A percentile compares a stretch with the other conserved stretches of the same genome.
Evolutionary conservation across 2,888 invertebrate species (phyloP).

Genomic region (Protophormia terraenovae): DNA sequence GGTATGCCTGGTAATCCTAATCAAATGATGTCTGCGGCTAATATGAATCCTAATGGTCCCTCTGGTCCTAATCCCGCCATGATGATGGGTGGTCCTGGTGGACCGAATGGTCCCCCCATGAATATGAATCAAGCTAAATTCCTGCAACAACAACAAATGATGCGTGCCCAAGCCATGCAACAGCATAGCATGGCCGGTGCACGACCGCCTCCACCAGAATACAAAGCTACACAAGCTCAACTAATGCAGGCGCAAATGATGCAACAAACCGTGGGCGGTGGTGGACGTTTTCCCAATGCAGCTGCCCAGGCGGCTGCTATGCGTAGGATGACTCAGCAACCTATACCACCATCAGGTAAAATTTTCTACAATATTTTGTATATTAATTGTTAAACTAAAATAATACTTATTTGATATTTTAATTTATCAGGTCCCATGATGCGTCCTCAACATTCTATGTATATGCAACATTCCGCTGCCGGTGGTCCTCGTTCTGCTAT

Average conservation of each 20-base stretch:
- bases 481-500: constrained; percentile 77
- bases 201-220: constrained; percentile 92
- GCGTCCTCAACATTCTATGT: constrained; percentile 84
- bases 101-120: constrained; percentile 74
- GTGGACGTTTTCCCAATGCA: constrained; percentile 83
- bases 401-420: not conserved
- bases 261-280: constrained; percentile 81
- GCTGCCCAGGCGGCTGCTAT: constrained; percentile 83
- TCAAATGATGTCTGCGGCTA: constrained; percentile 68
- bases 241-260: constrained; percentile 83
- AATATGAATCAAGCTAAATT: constrained; percentile 84
- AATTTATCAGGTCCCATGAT: constrained; percentile 85
- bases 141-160: constrained; percentile 85
- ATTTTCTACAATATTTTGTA: constrained; percentile 17
- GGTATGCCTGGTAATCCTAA: constrained; percentile 70
- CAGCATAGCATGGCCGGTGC: constrained; percentile 82
- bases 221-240: constrained; percentile 85
- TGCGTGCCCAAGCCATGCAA: constrained; percentile 79
- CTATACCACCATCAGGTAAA: constrained; percentile 87
- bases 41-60: constrained; percentile 75
- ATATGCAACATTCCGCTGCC: constrained; percentile 82
- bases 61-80: constrained; percentile 65
- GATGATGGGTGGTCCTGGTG: constrained; percentile 71
- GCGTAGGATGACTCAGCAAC: constrained; percentile 86
- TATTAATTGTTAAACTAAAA: not conserved